A percentile compares a stretch with the other conserved stretches of the same genome.
These are phyloP conservation scores for Ancistrus triradiatus DNA, from an alignment of 2,113 vertebrate species.

Conservation along the genomic window DNA sequence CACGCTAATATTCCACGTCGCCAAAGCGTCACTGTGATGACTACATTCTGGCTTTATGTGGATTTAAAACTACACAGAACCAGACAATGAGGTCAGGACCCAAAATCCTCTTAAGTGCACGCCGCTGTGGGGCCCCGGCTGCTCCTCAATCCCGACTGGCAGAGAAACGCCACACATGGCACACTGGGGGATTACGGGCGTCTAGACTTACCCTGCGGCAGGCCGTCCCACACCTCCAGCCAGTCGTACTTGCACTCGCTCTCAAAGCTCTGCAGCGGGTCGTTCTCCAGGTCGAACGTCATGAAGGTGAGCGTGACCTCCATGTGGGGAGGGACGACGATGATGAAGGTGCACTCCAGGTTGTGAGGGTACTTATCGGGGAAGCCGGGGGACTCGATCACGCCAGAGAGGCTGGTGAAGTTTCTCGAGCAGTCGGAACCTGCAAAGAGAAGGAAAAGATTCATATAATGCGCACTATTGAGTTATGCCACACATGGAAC, in stretches of 20 bases:
- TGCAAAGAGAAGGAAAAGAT: constrained; percentile 51
- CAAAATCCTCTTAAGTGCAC: constrained; percentile 40
- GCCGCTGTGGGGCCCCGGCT: constrained; percentile 2
- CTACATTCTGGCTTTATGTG: constrained; percentile 25
- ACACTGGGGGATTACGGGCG: constrained; percentile 9
- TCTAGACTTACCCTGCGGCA: constrained; percentile 83
- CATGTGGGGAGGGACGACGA: constrained; percentile 90
- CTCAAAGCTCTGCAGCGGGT: constrained; percentile 86
- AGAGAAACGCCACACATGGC: background rate
- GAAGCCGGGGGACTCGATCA: constrained; percentile 92
- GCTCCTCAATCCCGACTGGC: constrained; percentile 30
- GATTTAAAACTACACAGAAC: constrained; percentile 27
- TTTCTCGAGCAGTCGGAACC: constrained; percentile 97
- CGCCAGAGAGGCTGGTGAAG: constrained; percentile 83
- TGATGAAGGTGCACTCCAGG: constrained; percentile 93
- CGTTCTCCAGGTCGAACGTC: constrained; percentile 94
- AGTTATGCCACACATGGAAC: constrained; percentile 23
- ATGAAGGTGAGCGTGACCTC: constrained; percentile 90
- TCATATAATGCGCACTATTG: constrained; percentile 13
- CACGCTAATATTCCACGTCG: constrained; percentile 13
- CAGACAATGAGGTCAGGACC: constrained; percentile 42
- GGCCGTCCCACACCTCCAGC: constrained; percentile 97
- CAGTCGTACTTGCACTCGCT: constrained; percentile 98
- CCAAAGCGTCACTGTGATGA: constrained; percentile 30
- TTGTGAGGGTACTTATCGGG: constrained; percentile 98